Evolutionary conservation across 2,113 vertebrate genomes (phyloP).

Genomic region (Pelmatolapia mariae): DNA sequence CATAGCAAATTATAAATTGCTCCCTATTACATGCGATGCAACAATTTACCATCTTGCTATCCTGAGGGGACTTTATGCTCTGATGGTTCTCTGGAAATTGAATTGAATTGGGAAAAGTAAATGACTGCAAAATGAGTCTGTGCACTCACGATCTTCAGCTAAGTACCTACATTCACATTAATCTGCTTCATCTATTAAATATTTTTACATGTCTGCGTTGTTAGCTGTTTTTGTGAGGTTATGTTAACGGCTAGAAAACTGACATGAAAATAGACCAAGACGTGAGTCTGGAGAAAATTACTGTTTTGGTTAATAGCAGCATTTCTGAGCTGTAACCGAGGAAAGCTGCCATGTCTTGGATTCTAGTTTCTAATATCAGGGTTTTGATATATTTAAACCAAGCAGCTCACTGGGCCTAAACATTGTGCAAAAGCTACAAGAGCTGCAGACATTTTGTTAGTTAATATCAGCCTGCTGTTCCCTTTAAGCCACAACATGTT

Average conservation of each 20-base stretch:
- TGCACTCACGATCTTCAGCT: background rate
- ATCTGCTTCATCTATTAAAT: background rate
- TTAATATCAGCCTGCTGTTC: background rate
- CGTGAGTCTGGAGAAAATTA: background rate
- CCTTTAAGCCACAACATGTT: background rate
- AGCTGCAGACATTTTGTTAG: background rate
- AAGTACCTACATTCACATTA: background rate
- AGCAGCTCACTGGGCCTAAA: background rate
- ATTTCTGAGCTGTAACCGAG: background rate
- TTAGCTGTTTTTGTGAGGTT: background rate
- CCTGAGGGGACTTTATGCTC: background rate
- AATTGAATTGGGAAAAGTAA: background rate
- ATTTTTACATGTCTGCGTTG: background rate
- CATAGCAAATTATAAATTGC: background rate
- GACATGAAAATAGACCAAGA: background rate
- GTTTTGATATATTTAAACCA: background rate
- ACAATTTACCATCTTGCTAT: background rate
- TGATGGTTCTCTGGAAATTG: background rate
- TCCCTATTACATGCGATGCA: background rate
- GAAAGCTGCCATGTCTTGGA: background rate
- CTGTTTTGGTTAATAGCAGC: background rate
- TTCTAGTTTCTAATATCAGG: background rate
- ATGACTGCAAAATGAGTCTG: background rate
- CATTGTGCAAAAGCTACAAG: background rate
- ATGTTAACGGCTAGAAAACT: background rate